These are phyloP conservation scores for Colletes gigas DNA, from an alignment of 1,140 invertebrate genomes.

Conservation along the genomic window DNA sequence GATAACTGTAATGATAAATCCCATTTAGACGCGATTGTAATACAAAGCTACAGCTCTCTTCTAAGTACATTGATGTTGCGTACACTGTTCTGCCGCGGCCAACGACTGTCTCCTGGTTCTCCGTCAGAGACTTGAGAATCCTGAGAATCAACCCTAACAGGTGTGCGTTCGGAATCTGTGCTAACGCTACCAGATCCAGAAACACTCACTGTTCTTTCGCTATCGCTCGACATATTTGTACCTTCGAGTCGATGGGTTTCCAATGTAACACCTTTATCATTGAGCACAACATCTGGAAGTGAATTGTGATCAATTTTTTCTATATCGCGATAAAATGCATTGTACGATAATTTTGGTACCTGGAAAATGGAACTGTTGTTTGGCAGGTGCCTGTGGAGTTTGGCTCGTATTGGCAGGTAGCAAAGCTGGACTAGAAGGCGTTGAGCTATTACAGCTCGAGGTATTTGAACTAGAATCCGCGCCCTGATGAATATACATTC, in stretches of 20 bases:
- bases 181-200: slow-evolving; percentile 86
- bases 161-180: slow-evolving; percentile 92
- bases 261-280: slow-evolving; percentile 82
- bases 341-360: slow-evolving; percentile 79
- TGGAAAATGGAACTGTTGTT: slow-evolving; percentile 93
- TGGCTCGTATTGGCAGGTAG: slow-evolving; percentile 80
- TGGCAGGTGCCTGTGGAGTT: slow-evolving; percentile 81
- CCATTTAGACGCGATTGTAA: neutral
- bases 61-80: slow-evolving; percentile 65
- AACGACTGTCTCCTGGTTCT: slow-evolving; percentile 83
- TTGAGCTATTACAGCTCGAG: slow-evolving; percentile 97
- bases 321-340: neutral
- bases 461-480: slow-evolving; percentile 96
- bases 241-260: slow-evolving; percentile 85
- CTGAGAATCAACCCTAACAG: slow-evolving; percentile 91
- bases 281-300: slow-evolving; percentile 78
- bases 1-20: slow-evolving; percentile 85
- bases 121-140: slow-evolving; percentile 91
- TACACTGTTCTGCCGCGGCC: slow-evolving; percentile 95
- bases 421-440: slow-evolving; percentile 95
- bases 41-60: neutral
- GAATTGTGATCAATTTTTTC: slow-evolving; percentile 2
- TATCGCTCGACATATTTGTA: slow-evolving; percentile 89
- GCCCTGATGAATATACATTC: slow-evolving; percentile 76
- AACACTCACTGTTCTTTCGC: slow-evolving; percentile 91